Evolutionary conservation across 2,113 vertebrate species (phyloP).

Genomic region (Falcunculus frontatus): DNA sequence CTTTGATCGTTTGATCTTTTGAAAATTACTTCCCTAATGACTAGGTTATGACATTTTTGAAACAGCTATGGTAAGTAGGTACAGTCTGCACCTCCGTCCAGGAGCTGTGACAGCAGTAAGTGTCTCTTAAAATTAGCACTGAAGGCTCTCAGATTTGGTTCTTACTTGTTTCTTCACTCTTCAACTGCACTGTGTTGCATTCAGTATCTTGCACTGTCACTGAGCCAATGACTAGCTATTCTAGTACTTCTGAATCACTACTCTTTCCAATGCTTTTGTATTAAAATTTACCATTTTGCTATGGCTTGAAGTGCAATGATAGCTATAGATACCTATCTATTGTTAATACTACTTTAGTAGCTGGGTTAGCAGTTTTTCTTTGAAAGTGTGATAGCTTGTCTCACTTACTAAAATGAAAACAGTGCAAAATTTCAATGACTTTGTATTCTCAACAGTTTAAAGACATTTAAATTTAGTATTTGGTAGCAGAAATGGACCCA

Average conservation of each 20-base stretch:
- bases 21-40: neutral
- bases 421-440: neutral
- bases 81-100: neutral
- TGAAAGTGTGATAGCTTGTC: neutral
- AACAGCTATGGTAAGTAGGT: neutral
- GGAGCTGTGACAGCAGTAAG: neutral
- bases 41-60: neutral
- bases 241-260: neutral
- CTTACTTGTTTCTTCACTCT: neutral
- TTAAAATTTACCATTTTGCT: neutral
- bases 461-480: neutral
- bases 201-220: neutral
- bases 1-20: neutral
- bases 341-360: neutral
- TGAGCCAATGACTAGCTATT: neutral
- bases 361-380: neutral
- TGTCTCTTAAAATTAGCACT: neutral
- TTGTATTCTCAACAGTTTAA: neutral
- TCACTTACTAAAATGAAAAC: neutral
- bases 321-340: neutral
- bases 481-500: neutral
- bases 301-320: neutral
- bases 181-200: fast-evolving
- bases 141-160: neutral
- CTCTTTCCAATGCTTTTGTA: neutral